A percentile compares a stretch with the other conserved stretches of the same genome.
phyloP scores from a whole-genome alignment of 2,113 vertebrate genomes.

The Tupaia chinensis region DNA sequence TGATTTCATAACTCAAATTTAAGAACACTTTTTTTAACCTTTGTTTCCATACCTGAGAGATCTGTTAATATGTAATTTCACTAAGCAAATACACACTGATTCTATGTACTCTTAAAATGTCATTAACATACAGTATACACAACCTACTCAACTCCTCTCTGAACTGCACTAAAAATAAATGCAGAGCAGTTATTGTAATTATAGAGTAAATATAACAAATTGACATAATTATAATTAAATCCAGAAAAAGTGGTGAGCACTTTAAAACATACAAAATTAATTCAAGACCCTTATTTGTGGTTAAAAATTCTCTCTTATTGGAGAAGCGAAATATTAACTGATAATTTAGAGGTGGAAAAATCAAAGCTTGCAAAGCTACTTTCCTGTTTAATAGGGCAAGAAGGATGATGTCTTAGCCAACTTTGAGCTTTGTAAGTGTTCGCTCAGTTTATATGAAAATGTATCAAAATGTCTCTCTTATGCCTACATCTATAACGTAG shows the following conservation, averaged over 20 bases:
- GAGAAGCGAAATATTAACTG: conserved; percentile 42
- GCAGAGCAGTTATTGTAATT: conserved; percentile 76
- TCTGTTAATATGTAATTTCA: conserved; percentile 55
- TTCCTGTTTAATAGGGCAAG: not conserved
- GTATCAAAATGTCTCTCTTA: not conserved
- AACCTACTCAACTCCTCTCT: not conserved
- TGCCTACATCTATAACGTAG: not conserved
- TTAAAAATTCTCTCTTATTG: conserved; percentile 6
- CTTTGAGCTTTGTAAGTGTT: not conserved
- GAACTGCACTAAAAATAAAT: conserved; percentile 72
- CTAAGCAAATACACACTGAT: conserved; percentile 32
- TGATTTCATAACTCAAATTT: conserved; percentile 14
- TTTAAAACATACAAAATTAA: conserved; percentile 75
- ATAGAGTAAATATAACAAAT: conserved; percentile 82
- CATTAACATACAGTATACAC: conserved; percentile 50
- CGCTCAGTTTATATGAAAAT: not conserved
- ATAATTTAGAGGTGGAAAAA: not conserved
- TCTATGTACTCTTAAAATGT: conserved; percentile 17
- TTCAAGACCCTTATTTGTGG: conserved; percentile 4
- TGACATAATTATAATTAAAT: conserved; percentile 82
- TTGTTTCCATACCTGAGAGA: conserved; percentile 46
- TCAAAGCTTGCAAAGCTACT: not conserved
- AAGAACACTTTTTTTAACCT: not conserved
- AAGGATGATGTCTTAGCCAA: not conserved
- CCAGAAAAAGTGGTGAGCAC: conserved; percentile 72